Percentiles rank a stretch among this genome's conserved stretches.
Conservation (phyloP, 2,113 vertebrate genomes). For the Campylomormyrus tamandua region DNA sequence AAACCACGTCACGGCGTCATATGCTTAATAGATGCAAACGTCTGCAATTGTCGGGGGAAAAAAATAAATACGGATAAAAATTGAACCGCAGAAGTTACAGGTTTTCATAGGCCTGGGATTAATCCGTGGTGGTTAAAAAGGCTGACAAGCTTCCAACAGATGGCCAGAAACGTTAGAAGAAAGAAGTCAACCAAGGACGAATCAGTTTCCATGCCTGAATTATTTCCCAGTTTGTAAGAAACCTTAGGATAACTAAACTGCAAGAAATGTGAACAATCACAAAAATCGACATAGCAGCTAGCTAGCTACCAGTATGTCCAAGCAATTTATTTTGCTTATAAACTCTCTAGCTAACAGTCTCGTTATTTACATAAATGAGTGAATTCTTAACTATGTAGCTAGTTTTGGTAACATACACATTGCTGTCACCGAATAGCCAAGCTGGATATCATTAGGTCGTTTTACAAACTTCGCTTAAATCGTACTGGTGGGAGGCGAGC, state of each 20-base stretch:
- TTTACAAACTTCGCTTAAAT: neutral
- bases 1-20: neutral
- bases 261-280: neutral
- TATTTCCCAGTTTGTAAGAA: neutral
- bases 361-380: neutral
- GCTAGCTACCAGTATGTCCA: neutral
- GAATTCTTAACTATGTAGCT: neutral
- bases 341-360: slow-evolving; percentile 7
- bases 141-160: neutral
- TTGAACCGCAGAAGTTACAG: neutral
- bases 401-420: neutral
- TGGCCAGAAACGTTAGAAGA: neutral
- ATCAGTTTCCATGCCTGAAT: neutral
- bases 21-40: neutral
- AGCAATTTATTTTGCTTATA: neutral
- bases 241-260: neutral
- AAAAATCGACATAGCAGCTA: neutral
- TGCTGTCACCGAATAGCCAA: neutral
- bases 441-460: neutral
- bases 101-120: neutral
- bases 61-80: neutral
- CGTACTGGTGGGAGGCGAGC: neutral
- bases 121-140: neutral
- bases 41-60: neutral
- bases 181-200: neutral